Base-by-base conservation (phyloP, 2,888 invertebrate genomes). In the Polymixis lichenea region DNA sequence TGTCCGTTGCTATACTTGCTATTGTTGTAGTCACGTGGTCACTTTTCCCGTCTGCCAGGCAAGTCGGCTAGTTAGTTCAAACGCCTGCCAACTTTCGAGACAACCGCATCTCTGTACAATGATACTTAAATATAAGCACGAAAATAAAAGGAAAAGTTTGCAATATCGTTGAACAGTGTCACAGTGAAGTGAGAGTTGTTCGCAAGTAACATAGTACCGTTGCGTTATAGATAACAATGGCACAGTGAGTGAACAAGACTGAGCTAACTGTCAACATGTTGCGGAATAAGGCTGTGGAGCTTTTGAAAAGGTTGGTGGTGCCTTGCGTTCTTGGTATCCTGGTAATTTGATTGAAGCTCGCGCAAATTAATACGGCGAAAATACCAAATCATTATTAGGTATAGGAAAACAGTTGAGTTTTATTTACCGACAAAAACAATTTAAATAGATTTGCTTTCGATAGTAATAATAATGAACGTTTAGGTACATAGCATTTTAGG, bases 51-150 rank as follows among this genome's bases (percentile, higher is more conserved):
- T 84, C 88, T 83, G 88, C 82, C 86, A 80, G 79, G 69, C 89
- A 77, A 84, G 73, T 71, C 89, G 86, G 88, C 83, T 86, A 91
- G 90, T 89, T 91, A 90, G 89, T 89, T 82, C 92, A 91, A 92
- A 90, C 89, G 90, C 86, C 85, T 86, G 92, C 90, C 92, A 91
- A 93, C 94, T 94, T 95, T 94, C 92, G 94, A 89, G 86, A 80
- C 67, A 90, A 92, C 89, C 93, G 94, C 89, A 85, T 83, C 88
- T 87, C 85, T 70, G 55, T 75, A 87, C 85, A 78, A 84, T 87
- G 81, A 79, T 66, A 78, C 56, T 75, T 32, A 46, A 73, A 77
- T 78, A 78, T 56, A 73, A 76, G 70, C 74, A 81, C 77, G 77
- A 79, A 76, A 78, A 73, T 78, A 77, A 80, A 83, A 75, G 28